These are phyloP conservation scores for Agapornis canus DNA, from an alignment of 2,797 vertebrate species.

Conservation along the genomic window DNA sequence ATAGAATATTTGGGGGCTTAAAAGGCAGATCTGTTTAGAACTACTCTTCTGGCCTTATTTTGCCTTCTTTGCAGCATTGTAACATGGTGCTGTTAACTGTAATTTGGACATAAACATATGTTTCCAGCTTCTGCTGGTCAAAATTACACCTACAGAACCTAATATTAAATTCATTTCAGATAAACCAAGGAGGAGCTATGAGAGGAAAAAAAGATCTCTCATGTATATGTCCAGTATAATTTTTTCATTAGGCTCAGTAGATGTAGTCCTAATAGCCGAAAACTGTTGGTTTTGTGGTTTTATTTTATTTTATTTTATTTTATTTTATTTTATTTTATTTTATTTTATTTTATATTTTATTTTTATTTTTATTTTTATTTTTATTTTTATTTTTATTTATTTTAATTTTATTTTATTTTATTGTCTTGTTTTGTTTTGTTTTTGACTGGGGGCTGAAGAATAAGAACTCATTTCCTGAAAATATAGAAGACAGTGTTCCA, in stretches of 20 bases:
- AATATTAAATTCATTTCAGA: not conserved
- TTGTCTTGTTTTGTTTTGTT: fast-evolving
- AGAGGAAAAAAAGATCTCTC: not conserved
- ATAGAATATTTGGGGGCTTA: not conserved
- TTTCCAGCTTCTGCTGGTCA: not conserved
- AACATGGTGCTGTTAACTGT: not conserved
- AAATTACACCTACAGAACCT: not conserved
- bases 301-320: fast-evolving
- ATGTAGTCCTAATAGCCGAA: not conserved
- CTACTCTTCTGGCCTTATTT: not conserved
- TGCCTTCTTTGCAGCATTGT: not conserved
- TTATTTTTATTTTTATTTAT: too few species aligned
- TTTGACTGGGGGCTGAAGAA: fast-evolving
- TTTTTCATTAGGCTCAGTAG: not conserved
- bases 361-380: too few species aligned
- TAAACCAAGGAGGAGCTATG: not conserved
- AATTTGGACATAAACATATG: not conserved
- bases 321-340: fast-evolving
- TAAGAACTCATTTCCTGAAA: not conserved
- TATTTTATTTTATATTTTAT: fast-evolving
- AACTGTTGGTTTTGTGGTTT: not conserved
- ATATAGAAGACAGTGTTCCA: not conserved
- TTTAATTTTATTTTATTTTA: fast-evolving
- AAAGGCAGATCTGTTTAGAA: not conserved
- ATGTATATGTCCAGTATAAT: not conserved